A percentile compares a stretch with the other conserved stretches of the same genome.
phyloP scores from a whole-genome alignment of 2,888 invertebrate species.

The Agrochola litura region DNA sequence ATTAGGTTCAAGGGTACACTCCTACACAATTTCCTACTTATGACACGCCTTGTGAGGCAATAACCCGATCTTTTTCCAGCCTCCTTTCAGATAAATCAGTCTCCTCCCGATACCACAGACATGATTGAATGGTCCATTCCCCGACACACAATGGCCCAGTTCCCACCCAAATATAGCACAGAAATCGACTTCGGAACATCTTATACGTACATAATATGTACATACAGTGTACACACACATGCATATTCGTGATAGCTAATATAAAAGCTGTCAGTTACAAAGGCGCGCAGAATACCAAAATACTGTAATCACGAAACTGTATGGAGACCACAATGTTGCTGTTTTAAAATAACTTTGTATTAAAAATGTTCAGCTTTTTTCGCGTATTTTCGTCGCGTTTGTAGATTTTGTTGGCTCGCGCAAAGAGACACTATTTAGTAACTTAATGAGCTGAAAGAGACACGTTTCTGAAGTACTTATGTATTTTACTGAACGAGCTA shows the following conservation, averaged over 20 bases:
- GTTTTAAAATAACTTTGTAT: constrained; percentile 48
- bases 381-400: constrained; percentile 14
- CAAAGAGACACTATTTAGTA: background rate
- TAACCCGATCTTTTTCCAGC: constrained; percentile 12
- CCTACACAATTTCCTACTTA: background rate
- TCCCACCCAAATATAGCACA: constrained; percentile 43
- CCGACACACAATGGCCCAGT: constrained; percentile 25
- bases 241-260: constrained; percentile 60
- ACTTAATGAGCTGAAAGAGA: background rate
- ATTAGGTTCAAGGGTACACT: constrained; percentile 8
- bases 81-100: constrained; percentile 19
- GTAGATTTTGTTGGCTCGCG: constrained; percentile 14
- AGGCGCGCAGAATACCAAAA: constrained; percentile 60
- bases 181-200: constrained; percentile 28
- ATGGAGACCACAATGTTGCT: constrained; percentile 46
- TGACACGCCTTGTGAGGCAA: background rate
- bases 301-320: constrained; percentile 47
- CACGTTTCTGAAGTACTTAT: background rate
- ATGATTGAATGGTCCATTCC: constrained; percentile 45
- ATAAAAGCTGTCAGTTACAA: constrained; percentile 64
- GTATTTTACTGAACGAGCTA: background rate
- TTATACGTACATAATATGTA: background rate
- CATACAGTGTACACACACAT: constrained; percentile 22
- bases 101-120: constrained; percentile 17
- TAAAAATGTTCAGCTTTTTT: constrained; percentile 39